A percentile compares a stretch with the other conserved stretches of the same genome.
phyloP scores from a whole-genome alignment of 1,140 invertebrate species.

The Bombus terrestris region DNA sequence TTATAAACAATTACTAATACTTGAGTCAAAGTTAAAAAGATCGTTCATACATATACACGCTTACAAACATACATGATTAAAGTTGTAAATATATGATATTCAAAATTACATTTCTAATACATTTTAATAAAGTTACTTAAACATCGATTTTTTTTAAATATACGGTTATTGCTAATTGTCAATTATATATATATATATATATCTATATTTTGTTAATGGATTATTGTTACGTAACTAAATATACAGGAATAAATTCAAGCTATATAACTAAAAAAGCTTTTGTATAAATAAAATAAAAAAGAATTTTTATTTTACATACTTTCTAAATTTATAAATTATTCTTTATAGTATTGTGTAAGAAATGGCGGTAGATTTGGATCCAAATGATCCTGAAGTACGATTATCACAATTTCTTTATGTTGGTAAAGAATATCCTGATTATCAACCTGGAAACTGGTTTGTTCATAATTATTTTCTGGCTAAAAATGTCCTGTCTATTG shows the following conservation, averaged over 20 bases:
- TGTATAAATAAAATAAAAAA: not conserved
- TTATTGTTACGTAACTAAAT: not conserved
- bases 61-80: not conserved
- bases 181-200: not conserved
- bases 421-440: constrained; percentile 83
- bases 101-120: not conserved
- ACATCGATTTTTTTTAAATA: not conserved
- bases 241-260: not conserved
- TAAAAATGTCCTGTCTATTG: constrained; percentile 79
- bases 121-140: not conserved
- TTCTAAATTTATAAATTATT: not conserved
- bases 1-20: no score
- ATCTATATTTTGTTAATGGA: not conserved
- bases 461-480: constrained; percentile 82
- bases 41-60: not conserved
- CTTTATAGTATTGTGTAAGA: constrained; percentile 33
- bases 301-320: not conserved
- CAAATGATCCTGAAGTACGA: constrained; percentile 67
- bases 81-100: not conserved
- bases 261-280: not conserved
- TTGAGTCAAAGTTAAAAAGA: no score
- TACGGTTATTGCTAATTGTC: not conserved
- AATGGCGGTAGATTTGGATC: constrained; percentile 56
- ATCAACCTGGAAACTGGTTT: constrained; percentile 84
- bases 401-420: constrained; percentile 82